Percentiles rank a stretch among this genome's conserved stretches.
These are phyloP conservation scores for Amphipoea oculea DNA, from an alignment of 2,888 invertebrate species.

Conservation along the genomic window DNA sequence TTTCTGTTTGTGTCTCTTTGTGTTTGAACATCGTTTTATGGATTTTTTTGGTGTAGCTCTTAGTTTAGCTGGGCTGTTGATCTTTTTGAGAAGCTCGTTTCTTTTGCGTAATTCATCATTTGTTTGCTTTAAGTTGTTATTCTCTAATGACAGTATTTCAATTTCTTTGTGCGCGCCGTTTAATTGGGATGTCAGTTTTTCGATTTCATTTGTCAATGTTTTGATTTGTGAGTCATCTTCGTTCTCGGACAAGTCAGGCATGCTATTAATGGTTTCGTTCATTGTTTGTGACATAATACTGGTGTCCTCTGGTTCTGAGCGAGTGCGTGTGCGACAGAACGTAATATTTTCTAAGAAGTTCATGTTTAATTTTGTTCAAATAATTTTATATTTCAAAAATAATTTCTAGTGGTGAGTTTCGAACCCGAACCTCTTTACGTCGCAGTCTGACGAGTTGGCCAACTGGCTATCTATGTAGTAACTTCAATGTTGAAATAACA, in stretches of 20 bases:
- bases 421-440: no score
- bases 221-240: conserved; percentile 1
- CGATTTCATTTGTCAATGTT: background rate
- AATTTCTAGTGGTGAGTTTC: no score
- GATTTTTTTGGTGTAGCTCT: background rate
- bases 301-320: no score
- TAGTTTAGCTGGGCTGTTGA: conserved; percentile 6
- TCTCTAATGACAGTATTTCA: background rate
- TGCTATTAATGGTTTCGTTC: no score
- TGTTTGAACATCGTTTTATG: background rate
- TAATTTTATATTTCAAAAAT: no score
- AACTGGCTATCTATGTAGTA: no score
- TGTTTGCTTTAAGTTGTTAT: background rate
- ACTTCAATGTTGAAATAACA: no score
- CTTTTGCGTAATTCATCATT: background rate
- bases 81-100: background rate
- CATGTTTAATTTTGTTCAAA: no score
- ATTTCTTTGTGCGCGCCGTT: background rate
- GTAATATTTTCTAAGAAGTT: no score
- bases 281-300: no score
- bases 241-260: background rate
- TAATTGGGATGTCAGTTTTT: background rate
- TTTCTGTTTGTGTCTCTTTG: background rate
- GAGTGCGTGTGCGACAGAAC: no score
- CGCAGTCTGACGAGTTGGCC: no score